Evolutionary conservation across 2,113 vertebrate species (phyloP).

Genomic region (Gymnocephalus cernua): DNA sequence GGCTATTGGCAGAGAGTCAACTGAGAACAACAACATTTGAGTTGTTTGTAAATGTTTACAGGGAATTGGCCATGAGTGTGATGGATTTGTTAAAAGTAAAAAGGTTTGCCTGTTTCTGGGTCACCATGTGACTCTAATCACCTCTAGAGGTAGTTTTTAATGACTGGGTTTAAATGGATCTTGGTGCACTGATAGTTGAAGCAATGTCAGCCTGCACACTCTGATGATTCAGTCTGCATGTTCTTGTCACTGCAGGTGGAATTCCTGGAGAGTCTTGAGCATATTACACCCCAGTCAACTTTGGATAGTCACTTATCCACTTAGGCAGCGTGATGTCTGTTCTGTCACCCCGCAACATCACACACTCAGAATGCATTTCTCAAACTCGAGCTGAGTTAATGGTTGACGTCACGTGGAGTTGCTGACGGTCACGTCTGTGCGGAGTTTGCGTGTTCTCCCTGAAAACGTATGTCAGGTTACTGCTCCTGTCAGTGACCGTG

Average conservation of each 20-base stretch:
- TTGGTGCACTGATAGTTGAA: background rate
- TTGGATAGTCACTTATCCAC: conserved; percentile 24
- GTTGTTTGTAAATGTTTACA: background rate
- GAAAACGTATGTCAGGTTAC: no score
- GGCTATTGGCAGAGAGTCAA: background rate
- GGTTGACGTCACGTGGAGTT: background rate
- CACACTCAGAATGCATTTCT: background rate
- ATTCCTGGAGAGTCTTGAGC: conserved; percentile 11
- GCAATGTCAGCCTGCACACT: conserved; percentile 17
- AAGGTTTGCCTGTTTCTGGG: background rate
- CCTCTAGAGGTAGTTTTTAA: background rate
- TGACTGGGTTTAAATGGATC: background rate
- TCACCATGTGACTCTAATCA: background rate
- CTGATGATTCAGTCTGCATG: conserved; percentile 38
- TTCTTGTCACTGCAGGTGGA: conserved; percentile 36
- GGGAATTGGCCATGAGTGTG: background rate
- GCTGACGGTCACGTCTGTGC: background rate
- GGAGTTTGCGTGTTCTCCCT: no score
- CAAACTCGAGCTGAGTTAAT: background rate
- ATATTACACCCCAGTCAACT: conserved; percentile 17
- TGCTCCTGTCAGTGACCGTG: no score
- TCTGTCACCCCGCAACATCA: background rate
- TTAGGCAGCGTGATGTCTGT: conserved; percentile 4
- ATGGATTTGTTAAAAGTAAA: background rate
- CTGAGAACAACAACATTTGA: background rate